Conservation (phyloP, 2,888 invertebrate genomes). For the Drosophila hamatofila region DNA sequence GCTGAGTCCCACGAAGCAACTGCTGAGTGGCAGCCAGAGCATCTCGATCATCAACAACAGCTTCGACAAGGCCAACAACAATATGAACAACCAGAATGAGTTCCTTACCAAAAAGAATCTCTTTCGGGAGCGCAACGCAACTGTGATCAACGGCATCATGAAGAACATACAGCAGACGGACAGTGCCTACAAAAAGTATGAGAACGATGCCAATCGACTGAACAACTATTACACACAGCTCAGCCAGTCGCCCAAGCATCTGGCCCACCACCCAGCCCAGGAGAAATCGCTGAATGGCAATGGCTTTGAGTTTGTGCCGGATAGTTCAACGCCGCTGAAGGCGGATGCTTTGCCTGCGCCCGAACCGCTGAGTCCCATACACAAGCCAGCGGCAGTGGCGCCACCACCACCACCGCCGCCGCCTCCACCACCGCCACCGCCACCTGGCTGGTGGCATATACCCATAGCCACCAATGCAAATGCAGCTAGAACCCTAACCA, state of each 20-base stretch:
- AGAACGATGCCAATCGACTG: constrained; percentile 84
- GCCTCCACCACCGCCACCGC: constrained; percentile 82
- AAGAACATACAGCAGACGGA: constrained; percentile 82
- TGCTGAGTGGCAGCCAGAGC: constrained; percentile 78
- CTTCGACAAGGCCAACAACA: constrained; percentile 74
- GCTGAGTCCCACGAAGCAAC: constrained; percentile 80
- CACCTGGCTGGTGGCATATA: constrained; percentile 74
- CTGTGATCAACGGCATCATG: constrained; percentile 84
- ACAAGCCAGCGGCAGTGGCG: constrained; percentile 45
- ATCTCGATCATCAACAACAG: constrained; percentile 81
- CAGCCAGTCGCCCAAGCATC: constrained; percentile 82
- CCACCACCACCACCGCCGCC: constrained; percentile 66
- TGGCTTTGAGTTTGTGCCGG: constrained; percentile 64
- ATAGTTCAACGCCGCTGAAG: constrained; percentile 55
- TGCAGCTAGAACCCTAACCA: constrained; percentile 57
- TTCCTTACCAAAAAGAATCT: constrained; percentile 84
- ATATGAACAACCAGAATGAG: constrained; percentile 74
- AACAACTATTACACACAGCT: constrained; percentile 84
- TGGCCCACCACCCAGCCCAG: constrained; percentile 51
- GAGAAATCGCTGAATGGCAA: constrained; percentile 78
- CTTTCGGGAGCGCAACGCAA: constrained; percentile 83
- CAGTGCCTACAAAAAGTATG: constrained; percentile 83
- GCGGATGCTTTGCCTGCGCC: constrained; percentile 54
- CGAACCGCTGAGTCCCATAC: constrained; percentile 64
- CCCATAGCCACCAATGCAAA: constrained; percentile 51